phyloP scores from a whole-genome alignment of 1,140 invertebrate species.

The Macrostomum lignano region DNA sequence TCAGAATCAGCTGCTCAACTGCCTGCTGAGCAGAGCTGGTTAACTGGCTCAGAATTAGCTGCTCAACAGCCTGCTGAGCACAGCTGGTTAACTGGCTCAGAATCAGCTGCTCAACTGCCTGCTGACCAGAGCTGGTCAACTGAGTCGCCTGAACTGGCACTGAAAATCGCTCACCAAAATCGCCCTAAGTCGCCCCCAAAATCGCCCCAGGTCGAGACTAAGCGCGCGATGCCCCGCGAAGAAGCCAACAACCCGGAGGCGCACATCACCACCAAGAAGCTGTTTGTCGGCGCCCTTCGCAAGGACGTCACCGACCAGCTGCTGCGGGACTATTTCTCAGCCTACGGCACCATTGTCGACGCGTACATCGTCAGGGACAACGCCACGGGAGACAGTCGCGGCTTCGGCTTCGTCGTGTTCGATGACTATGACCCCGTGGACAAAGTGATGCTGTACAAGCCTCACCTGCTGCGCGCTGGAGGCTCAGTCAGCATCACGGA shows the following conservation, averaged over 20 bases:
- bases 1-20: too few relatives aligned
- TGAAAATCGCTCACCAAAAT: too few relatives aligned
- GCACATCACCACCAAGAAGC: neutral
- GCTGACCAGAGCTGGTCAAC: too few relatives aligned
- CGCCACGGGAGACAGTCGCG: constrained; percentile 14
- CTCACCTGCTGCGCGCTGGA: neutral
- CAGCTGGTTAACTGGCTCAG: too few relatives aligned
- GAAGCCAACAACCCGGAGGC: too few relatives aligned
- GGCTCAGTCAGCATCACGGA: too few relatives aligned
- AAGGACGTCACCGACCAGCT: constrained; percentile 10
- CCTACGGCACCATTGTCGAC: constrained; percentile 14
- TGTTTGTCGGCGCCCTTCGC: constrained; percentile 12
- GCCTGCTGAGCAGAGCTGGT: too few relatives aligned
- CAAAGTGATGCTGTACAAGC: constrained; percentile 8
- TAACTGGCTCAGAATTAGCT: too few relatives aligned
- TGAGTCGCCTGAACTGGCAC: too few relatives aligned
- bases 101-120: too few relatives aligned
- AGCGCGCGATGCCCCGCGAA: constrained; percentile 7
- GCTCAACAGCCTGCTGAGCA: too few relatives aligned
- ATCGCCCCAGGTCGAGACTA: constrained; percentile 9
- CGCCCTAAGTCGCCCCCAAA: too few relatives aligned
- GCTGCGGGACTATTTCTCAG: constrained; percentile 11
- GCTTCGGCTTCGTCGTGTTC: constrained; percentile 20
- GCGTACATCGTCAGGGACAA: constrained; percentile 18
- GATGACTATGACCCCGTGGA: constrained; percentile 19